These are phyloP conservation scores for Cephus nigrinus DNA, from an alignment of 2,888 invertebrate species.

Conservation along the genomic window DNA sequence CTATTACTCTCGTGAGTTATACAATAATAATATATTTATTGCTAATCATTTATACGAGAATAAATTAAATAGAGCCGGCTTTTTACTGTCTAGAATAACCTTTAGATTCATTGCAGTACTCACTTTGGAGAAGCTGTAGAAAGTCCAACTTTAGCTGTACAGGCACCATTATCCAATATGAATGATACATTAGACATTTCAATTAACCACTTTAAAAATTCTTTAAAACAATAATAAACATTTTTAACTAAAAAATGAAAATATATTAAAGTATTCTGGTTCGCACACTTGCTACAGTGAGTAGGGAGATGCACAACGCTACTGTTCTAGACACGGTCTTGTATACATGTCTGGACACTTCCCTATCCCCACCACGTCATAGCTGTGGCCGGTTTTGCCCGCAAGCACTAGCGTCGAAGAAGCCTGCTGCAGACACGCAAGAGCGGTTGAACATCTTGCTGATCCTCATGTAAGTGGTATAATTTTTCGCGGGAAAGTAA, in stretches of 20 bases:
- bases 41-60: background rate
- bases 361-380: too few species aligned
- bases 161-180: conserved; percentile 91
- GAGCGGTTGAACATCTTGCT: background rate
- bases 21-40: background rate
- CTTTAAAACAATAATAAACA: background rate
- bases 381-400: too few species aligned
- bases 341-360: too few species aligned
- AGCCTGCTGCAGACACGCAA: background rate
- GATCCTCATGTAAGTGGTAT: background rate
- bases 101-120: conserved; percentile 24
- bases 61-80: background rate
- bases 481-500: background rate
- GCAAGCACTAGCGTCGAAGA: too few species aligned
- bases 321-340: too few species aligned
- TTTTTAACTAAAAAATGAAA: background rate
- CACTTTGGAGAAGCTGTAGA: conserved; percentile 77
- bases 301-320: too few species aligned
- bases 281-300: background rate
- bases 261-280: background rate
- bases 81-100: background rate
- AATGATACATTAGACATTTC: conserved; percentile 66
- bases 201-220: background rate
- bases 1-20: background rate
- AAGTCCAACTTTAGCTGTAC: conserved; percentile 87